Percentiles rank a stretch among this genome's conserved stretches.
Evolutionary conservation across 2,888 invertebrate species (phyloP).

Genomic region (Heliconius hortense): DNA sequence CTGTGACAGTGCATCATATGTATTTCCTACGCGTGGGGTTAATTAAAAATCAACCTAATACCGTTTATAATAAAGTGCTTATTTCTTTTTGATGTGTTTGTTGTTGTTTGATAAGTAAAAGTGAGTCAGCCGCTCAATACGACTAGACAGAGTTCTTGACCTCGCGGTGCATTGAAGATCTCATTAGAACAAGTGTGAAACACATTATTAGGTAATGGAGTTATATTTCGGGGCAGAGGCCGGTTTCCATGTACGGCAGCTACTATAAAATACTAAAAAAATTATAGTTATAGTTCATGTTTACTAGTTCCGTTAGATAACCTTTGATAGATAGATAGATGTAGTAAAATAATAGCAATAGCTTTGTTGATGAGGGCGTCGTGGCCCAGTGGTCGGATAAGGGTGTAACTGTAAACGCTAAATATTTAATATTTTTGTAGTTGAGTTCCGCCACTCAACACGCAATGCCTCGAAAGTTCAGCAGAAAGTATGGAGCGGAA

Average conservation of each 20-base stretch:
- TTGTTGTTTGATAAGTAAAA: conserved; percentile 32
- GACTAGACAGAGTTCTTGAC: conserved; percentile 72
- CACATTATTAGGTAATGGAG: conserved; percentile 8
- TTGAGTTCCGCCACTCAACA: not conserved
- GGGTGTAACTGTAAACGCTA: not conserved
- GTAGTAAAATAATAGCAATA: not conserved
- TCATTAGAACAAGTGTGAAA: conserved; percentile 30
- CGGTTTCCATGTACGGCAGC: not conserved
- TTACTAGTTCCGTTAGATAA: not conserved
- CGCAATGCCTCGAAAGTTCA: too few relatives aligned
- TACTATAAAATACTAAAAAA: not conserved
- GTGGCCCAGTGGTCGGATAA: too few relatives aligned
- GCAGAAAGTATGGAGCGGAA: not conserved
- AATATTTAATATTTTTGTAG: not conserved
- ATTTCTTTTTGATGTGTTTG: not conserved
- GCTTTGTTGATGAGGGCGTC: not conserved
- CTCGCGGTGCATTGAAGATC: conserved; percentile 46
- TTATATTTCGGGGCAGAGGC: conserved; percentile 5
- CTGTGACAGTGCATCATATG: conserved; percentile 21
- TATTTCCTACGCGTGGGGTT: conserved; percentile 8
- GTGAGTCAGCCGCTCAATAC: conserved; percentile 69
- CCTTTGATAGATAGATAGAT: not conserved
- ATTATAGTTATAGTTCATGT: not conserved
- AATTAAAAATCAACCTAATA: conserved; percentile 16
- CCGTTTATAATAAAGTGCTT: not conserved